Evolutionary conservation across 2,113 vertebrate genomes (phyloP), one percentile per base, ranked within the genome.

Genomic region (Microcebus tavaratra): DNA sequence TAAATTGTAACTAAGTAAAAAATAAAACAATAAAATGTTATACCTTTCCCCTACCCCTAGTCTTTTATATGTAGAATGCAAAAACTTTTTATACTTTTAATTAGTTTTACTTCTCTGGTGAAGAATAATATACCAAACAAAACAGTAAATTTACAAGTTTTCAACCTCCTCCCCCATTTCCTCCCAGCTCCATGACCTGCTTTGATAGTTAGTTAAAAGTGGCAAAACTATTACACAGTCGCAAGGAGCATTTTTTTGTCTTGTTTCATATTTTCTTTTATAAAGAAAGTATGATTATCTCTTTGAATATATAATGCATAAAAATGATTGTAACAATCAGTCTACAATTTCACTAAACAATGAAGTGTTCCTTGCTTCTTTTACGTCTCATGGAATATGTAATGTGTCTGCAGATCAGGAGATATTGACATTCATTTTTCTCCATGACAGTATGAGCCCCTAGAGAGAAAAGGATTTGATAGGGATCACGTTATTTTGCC

Each of bases 381-480:
- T 89, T 84, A 57, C 65, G 27, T 34, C 13, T 81, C 14, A 36
- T 36, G 29, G 65, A 83, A 45, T 84, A 75, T 7, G 14, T 15
- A 70, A 79, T 45, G 1, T 89, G 25, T 29, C 36, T 84, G 42
- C 50, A 88, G 76, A 76, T 85, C 10, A 31, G 42, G 45, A 88
- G 25, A 89, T 70, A 88, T 92, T 84, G 63, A 67, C 50, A 29
- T 81, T 76, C 34, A 45, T 84, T 95, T 96, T 94, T 88, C 90
- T 93, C 70, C 42, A 14, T 61, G 65, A 80, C 6, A 50, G 21
- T 18, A 50, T 48, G 75, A 59, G 13, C 42, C 42, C 27, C 10
- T 21, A 21, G 81, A 84, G 36, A 79, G 72, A 92, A 88, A 88
- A 68, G 70, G 8, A 21, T 95, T 70, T 92, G 63, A 88, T 65